A percentile compares a stretch with the other conserved stretches of the same genome.
phyloP scores from a whole-genome alignment of 2,797 vertebrate genomes.

The Tinamus major region DNA sequence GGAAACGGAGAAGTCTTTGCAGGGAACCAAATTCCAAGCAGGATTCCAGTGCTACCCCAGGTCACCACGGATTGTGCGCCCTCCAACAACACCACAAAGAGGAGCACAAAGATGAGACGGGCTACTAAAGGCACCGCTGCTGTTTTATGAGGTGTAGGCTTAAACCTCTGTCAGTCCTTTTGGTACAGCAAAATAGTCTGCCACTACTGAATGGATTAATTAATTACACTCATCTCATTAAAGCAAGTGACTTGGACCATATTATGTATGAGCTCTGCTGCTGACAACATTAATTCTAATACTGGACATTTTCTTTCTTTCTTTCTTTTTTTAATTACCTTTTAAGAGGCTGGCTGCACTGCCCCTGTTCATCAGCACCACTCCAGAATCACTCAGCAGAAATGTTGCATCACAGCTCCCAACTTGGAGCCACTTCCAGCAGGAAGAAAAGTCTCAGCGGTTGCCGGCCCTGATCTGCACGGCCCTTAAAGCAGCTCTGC shows the following conservation, averaged over 20 bases:
- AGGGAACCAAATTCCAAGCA: neutral
- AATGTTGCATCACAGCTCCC: neutral
- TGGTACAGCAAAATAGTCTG: neutral
- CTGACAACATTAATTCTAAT: neutral
- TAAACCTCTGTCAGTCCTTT: neutral
- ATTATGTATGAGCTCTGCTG: neutral
- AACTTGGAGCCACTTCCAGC: neutral
- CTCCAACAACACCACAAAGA: no score
- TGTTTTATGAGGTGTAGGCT: fast-evolving
- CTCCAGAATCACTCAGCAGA: neutral
- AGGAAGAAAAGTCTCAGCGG: neutral
- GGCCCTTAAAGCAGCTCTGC: neutral
- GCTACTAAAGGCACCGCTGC: neutral
- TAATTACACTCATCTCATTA: neutral
- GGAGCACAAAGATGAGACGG: neutral
- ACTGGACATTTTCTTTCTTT: neutral
- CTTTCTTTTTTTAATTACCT: neutral
- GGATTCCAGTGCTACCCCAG: neutral
- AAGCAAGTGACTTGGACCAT: neutral
- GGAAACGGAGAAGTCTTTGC: neutral
- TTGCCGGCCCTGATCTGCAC: neutral
- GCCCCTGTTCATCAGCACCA: neutral
- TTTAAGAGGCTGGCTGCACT: neutral
- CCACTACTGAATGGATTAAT: neutral
- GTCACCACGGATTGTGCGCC: neutral